Conservation (phyloP, 2,888 invertebrate genomes). For the Monopis laevigella region DNA sequence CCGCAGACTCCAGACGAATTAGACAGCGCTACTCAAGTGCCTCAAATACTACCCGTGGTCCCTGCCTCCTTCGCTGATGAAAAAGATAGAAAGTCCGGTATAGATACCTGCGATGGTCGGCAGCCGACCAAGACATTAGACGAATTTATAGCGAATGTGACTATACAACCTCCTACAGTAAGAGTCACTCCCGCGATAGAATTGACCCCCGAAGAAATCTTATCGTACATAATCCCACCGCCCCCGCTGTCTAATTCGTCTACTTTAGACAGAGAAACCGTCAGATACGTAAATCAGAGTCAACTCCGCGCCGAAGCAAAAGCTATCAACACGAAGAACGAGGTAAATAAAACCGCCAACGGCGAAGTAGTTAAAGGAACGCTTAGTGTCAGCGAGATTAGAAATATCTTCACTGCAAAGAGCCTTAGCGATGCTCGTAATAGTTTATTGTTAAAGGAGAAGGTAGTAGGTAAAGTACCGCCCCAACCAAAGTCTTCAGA, state of each 20-base stretch:
- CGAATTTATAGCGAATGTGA: conserved; percentile 83
- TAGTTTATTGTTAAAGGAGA: conserved; percentile 57
- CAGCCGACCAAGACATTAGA: conserved; percentile 70
- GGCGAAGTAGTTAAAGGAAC: conserved; percentile 67
- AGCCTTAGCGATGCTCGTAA: conserved; percentile 60
- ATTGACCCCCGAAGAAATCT: conserved; percentile 83
- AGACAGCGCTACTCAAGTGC: conserved; percentile 72
- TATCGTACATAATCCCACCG: conserved; percentile 85
- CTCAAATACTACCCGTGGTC: conserved; percentile 75
- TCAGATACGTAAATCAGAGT: conserved; percentile 46
- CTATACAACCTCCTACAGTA: conserved; percentile 82
- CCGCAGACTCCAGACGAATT: conserved; percentile 86
- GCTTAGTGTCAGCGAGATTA: conserved; percentile 63
- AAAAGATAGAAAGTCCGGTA: conserved; percentile 27
- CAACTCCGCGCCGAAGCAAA: conserved; percentile 40
- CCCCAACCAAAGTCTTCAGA: conserved; percentile 39
- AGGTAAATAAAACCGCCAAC: conserved; percentile 36
- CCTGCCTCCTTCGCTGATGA: conserved; percentile 82
- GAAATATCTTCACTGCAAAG: conserved; percentile 59
- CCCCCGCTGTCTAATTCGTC: conserved; percentile 71
- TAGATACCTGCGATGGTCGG: conserved; percentile 31
- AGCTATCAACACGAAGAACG: conserved; percentile 25
- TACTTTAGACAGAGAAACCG: conserved; percentile 50
- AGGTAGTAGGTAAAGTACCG: conserved; percentile 34
- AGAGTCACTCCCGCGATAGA: conserved; percentile 79